phyloP scores from a whole-genome alignment of 2,888 invertebrate species.

The Cactoblastis cactorum region DNA sequence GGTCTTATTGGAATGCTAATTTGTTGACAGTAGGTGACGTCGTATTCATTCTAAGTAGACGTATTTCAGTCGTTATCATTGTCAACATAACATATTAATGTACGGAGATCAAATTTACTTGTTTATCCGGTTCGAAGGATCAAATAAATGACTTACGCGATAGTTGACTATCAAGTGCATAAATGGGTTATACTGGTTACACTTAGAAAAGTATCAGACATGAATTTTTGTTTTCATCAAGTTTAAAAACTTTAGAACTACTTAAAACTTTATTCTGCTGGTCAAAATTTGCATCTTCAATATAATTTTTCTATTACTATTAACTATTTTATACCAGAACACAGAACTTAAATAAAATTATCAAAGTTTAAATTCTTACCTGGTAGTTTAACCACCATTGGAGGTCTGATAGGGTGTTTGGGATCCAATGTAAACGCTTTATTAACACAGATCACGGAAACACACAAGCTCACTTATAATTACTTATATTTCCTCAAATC shows the following conservation, averaged over 20 bases:
- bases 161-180: not conserved
- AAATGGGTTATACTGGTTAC: not conserved
- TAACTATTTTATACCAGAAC: not conserved
- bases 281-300: too few relatives aligned
- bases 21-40: not conserved
- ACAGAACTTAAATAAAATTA: not conserved
- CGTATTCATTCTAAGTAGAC: not conserved
- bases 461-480: slow-evolving; percentile 70
- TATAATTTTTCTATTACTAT: too few relatives aligned
- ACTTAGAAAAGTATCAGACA: too few relatives aligned
- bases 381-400: slow-evolving; percentile 78
- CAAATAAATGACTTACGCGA: not conserved
- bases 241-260: too few relatives aligned
- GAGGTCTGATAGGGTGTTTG: slow-evolving; percentile 67
- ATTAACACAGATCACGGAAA: slow-evolving; percentile 65
- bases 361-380: slow-evolving; percentile 43
- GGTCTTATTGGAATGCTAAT: not conserved
- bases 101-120: too few relatives aligned
- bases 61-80: too few relatives aligned
- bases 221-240: too few relatives aligned
- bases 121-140: slow-evolving; percentile 3
- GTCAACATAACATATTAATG: too few relatives aligned
- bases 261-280: too few relatives aligned
- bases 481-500: slow-evolving; percentile 74
- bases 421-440: slow-evolving; percentile 78